phyloP scores from a whole-genome alignment of 2,888 invertebrate genomes.

The Orchesella flavescens region DNA sequence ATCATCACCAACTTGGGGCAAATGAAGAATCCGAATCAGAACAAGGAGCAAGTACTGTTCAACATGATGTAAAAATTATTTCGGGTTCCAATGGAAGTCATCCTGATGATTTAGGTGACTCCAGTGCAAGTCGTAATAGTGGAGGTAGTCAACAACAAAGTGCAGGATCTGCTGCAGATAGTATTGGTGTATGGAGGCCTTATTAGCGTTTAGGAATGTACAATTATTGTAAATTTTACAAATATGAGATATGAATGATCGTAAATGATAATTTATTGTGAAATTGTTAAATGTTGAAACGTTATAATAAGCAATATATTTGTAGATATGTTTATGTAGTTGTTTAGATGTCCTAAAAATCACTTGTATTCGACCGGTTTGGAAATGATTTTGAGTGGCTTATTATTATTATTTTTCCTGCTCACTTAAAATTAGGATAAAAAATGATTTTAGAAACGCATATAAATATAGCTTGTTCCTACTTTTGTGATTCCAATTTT shows the following conservation, averaged over 20 bases:
- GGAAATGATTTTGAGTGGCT: no score
- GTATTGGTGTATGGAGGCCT: conserved; percentile 70
- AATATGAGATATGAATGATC: no score
- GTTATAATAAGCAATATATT: not conserved
- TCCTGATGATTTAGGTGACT: conserved; percentile 39
- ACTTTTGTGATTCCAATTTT: no score
- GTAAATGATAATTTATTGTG: no score
- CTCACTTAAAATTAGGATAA: no score
- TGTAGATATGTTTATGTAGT: not conserved
- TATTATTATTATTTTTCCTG: no score
- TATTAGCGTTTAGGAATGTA: conserved; percentile 54
- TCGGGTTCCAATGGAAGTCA: conserved; percentile 51
- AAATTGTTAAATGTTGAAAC: no score
- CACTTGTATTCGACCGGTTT: no score
- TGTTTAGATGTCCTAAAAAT: not conserved
- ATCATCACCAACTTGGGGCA: conserved; percentile 50
- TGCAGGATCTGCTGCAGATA: conserved; percentile 59
- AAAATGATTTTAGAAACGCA: no score
- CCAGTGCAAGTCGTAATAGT: conserved; percentile 12
- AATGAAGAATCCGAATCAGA: conserved; percentile 54
- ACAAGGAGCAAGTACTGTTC: conserved; percentile 12
- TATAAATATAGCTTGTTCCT: no score
- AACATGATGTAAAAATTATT: conserved; percentile 46
- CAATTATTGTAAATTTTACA: no score
- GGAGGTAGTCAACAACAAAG: conserved; percentile 46